Percentiles rank a stretch among this genome's conserved stretches.
Evolutionary conservation across 1,140 invertebrate species (phyloP).

Genomic region (Cecropterus lyciades): DNA sequence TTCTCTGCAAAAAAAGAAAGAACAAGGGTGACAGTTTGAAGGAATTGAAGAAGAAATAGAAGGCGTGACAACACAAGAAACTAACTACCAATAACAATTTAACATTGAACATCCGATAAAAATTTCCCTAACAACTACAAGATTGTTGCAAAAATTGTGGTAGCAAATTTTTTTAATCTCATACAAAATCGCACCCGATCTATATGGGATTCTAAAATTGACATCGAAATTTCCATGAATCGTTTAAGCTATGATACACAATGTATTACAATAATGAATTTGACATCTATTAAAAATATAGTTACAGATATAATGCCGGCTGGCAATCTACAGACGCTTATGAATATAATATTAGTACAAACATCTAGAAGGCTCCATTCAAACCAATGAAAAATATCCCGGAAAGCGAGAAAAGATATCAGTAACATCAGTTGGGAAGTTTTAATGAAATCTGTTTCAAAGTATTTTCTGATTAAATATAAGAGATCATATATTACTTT

Average conservation of each 20-base stretch:
- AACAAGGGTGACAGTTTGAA: constrained; percentile 30
- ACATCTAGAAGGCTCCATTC: constrained; percentile 13
- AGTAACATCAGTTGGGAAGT: too few relatives aligned
- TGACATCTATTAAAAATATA: constrained; percentile 79
- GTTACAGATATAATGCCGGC: constrained; percentile 55
- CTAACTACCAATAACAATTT: constrained; percentile 50
- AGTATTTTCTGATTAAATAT: too few relatives aligned
- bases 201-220: constrained; percentile 75
- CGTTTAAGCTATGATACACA: constrained; percentile 74
- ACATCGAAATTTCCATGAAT: constrained; percentile 79
- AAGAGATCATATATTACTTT: too few relatives aligned
- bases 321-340: constrained; percentile 36
- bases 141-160: constrained; percentile 73
- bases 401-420: not conserved
- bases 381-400: not conserved
- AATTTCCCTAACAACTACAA: constrained; percentile 53
- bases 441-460: too few relatives aligned
- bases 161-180: constrained; percentile 62
- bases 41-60: constrained; percentile 37
- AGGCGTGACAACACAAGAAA: constrained; percentile 49
- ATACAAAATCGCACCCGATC: constrained; percentile 67
- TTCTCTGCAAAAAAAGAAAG: constrained; percentile 32
- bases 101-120: constrained; percentile 69
- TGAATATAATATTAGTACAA: constrained; percentile 25
- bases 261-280: constrained; percentile 64